Evolutionary conservation across 1,140 invertebrate species (phyloP).

Genomic region (Pseudomyrmex dendroicus): DNA sequence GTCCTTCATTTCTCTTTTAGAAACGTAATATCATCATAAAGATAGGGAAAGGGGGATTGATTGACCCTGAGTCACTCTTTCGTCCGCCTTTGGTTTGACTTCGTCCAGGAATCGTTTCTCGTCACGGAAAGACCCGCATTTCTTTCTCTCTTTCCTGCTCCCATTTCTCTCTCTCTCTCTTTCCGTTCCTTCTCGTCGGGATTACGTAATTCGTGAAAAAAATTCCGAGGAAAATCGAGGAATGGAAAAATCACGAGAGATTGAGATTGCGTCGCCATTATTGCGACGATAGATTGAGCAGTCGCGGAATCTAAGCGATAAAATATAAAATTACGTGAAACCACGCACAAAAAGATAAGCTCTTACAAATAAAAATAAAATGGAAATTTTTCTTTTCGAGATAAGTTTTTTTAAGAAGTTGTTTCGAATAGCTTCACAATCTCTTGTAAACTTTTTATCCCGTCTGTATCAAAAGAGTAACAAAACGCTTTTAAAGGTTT

Average conservation of each 20-base stretch:
- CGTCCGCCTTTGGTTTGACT: conserved; percentile 25
- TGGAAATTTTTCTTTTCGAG: not conserved
- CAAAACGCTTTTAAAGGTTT: no score
- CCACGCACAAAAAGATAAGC: not conserved
- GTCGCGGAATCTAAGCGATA: conserved; percentile 1
- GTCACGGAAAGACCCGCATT: conserved; percentile 20
- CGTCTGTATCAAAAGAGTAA: no score
- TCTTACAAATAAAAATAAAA: not conserved
- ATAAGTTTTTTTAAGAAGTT: not conserved
- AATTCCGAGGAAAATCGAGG: conserved; percentile 16
- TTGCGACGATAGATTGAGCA: not conserved
- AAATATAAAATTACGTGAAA: conserved; percentile 1
- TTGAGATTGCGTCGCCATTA: conserved; percentile 30
- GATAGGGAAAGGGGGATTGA: conserved; percentile 16
- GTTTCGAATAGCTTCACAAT: not conserved
- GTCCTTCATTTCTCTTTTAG: not conserved
- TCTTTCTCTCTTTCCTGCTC: not conserved
- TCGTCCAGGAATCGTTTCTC: conserved; percentile 24
- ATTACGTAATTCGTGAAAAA: conserved; percentile 54
- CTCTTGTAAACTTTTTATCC: not conserved
- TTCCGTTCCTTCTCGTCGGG: not conserved
- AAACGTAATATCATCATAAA: conserved; percentile 43
- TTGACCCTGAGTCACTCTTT: conserved; percentile 39
- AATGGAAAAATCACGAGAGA: conserved; percentile 38
- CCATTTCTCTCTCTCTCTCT: not conserved